Conservation (phyloP, 2,888 invertebrate genomes). For the Masnerella sp. region DNA sequence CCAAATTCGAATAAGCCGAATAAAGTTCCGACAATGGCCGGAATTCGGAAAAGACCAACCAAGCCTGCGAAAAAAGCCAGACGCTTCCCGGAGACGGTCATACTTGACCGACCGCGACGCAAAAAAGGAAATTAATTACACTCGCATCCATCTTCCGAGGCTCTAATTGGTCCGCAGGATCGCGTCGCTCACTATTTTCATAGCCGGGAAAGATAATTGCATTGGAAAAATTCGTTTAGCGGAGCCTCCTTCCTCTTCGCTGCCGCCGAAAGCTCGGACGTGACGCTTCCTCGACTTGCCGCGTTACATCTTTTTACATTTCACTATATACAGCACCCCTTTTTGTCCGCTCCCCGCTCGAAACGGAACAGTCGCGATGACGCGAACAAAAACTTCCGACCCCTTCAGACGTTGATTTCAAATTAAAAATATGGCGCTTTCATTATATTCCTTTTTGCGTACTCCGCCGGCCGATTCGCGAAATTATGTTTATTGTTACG, state of each 20-base stretch:
- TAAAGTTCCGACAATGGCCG: constrained; percentile 28
- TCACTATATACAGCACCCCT: constrained; percentile 14
- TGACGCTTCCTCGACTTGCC: constrained; percentile 41
- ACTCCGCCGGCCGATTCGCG: too few relatives aligned
- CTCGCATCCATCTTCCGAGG: constrained; percentile 61
- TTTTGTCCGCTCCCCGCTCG: constrained; percentile 30
- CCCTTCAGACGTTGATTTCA: constrained; percentile 24
- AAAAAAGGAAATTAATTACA: constrained; percentile 63
- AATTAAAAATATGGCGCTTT: constrained; percentile 26
- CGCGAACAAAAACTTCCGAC: constrained; percentile 36
- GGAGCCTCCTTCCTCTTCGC: constrained; percentile 43
- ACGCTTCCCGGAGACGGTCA: constrained; percentile 22
- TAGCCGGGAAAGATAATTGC: constrained; percentile 68
- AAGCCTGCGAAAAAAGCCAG: constrained; percentile 17
- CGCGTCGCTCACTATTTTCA: constrained; percentile 51
- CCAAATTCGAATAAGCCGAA: constrained; percentile 41
- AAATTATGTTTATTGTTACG: too few relatives aligned
- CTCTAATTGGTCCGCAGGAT: constrained; percentile 62
- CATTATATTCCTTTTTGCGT: too few relatives aligned
- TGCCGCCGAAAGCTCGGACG: constrained; percentile 48
- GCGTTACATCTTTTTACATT: constrained; percentile 37
- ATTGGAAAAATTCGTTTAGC: constrained; percentile 70
- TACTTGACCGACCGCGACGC: constrained; percentile 40
- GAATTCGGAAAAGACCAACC: background rate
- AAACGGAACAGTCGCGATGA: constrained; percentile 36